Conservation (phyloP, 2,113 vertebrate species). For the Albula glossodonta region DNA sequence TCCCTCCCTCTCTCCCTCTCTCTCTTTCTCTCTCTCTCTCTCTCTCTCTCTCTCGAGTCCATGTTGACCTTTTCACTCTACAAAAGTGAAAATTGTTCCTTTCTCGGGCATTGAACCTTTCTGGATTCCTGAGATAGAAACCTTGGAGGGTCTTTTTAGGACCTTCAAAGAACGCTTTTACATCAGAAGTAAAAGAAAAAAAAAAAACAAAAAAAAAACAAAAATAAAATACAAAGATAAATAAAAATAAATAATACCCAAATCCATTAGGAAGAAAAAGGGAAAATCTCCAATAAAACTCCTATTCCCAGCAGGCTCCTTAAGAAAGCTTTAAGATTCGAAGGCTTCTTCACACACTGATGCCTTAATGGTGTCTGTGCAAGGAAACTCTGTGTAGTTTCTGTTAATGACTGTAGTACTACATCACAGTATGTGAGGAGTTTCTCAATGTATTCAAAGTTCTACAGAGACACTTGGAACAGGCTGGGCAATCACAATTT, state of each 20-base stretch:
- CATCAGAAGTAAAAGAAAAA: neutral
- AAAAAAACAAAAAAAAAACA: neutral
- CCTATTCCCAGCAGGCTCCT: neutral
- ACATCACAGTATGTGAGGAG: neutral
- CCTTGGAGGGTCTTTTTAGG: neutral
- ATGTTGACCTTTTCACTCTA: neutral
- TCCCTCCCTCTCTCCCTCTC: neutral
- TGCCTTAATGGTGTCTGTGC: neutral
- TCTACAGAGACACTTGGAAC: neutral
- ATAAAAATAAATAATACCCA: neutral
- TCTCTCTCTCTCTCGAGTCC: neutral
- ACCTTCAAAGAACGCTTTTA: constrained; percentile 3
- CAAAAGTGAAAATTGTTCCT: neutral
- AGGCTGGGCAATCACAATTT: neutral
- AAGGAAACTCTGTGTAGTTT: neutral
- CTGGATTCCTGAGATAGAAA: neutral
- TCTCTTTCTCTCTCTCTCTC: neutral
- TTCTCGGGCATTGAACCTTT: too few relatives aligned
- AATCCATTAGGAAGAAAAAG: neutral
- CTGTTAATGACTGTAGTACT: neutral
- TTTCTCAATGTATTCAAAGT: neutral
- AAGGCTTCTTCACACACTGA: neutral
- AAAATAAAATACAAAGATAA: neutral
- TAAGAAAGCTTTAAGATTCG: neutral
- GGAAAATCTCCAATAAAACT: neutral